Evolutionary conservation across 2,113 vertebrate genomes (phyloP).

Genomic region (Xyliphius kryptos): DNA sequence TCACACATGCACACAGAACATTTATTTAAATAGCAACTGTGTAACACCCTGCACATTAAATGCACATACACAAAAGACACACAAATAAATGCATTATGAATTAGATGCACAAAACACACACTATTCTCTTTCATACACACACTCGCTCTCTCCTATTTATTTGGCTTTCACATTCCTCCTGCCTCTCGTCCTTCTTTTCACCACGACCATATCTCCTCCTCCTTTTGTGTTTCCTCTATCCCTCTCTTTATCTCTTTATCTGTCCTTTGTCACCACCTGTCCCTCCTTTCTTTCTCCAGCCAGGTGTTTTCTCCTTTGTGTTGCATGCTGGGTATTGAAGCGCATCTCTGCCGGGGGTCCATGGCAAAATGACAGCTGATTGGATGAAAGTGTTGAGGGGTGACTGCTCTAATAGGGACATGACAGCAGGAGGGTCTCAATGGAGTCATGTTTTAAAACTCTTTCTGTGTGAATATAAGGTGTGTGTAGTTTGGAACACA

Average conservation of each 20-base stretch:
- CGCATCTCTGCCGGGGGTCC: not conserved
- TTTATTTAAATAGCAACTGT: no score
- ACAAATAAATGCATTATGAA: constrained; percentile 3
- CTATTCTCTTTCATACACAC: no score
- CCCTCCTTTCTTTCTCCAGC: not conserved
- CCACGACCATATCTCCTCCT: not conserved
- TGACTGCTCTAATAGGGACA: constrained; percentile 5
- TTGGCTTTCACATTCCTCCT: not conserved
- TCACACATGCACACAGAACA: constrained; percentile 29
- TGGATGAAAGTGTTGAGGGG: not conserved
- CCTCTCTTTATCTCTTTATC: constrained; percentile 16
- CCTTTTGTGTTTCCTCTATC: constrained; percentile 20
- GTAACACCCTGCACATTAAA: no score
- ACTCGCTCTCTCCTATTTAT: not conserved
- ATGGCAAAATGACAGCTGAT: constrained; percentile 14
- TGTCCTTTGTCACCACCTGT: not conserved
- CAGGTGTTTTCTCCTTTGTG: constrained; percentile 19
- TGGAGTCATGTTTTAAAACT: no score
- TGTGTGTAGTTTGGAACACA: no score
- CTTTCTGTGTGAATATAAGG: no score
- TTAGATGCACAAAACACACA: no score
- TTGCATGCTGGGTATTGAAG: constrained; percentile 32
- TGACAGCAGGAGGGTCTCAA: not conserved
- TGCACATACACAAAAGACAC: constrained; percentile 16
- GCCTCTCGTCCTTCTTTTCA: not conserved